Percentiles rank a stretch among this genome's conserved stretches.
Conservation (phyloP, 2,113 vertebrate species). For the cattle (Bos taurus) region ARS-UCD2.0 NC_037337.1:92715501-92716000, state of each 20-base stretch:
- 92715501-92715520: not conserved
- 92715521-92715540: not conserved
- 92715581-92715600: not conserved
- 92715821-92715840: not conserved
- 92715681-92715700: not conserved
- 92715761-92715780: not conserved
- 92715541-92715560: not conserved
- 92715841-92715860: not conserved
- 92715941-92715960: not conserved
- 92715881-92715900: not conserved
- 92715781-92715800: not conserved
- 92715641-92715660: not conserved
- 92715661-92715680: not conserved
- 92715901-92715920: not conserved
- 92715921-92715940: not conserved
- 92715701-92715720: not conserved
- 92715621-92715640: not conserved
- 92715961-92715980: not conserved
- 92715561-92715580: not conserved
- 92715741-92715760: not conserved
- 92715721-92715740: not conserved
- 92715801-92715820: not conserved
- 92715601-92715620: not conserved
- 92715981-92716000: not conserved
- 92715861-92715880: not conserved